Base-by-base conservation (phyloP, 2,113 vertebrate species). In the Manacus vitellinus region DNA sequence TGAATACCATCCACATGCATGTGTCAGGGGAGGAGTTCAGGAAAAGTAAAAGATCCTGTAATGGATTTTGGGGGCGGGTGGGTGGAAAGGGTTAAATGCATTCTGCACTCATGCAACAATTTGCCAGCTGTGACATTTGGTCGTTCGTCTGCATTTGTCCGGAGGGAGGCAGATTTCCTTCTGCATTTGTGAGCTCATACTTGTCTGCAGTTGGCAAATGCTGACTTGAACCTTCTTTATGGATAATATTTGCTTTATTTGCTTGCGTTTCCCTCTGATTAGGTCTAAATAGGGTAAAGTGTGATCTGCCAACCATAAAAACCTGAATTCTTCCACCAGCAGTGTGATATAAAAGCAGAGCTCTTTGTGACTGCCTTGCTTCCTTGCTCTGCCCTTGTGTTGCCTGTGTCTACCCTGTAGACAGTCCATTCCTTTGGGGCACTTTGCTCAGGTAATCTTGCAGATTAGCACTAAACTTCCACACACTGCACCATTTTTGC, bases 341-440 rank as follows among this genome's bases (percentile, higher is more conserved):
- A 1, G 59, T 62, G 41, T 76, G 31, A 55, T 31, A 35, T 19
- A 65, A 70, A 79, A 39, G 46, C 77, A 76, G 33, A 74, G n/a
- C 9, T 80, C 62, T 49, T 21, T 3, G 1, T 52, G 35, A 24
- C 25, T 65, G 71, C 67, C 43, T 75, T 46, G 56, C 33, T 51
- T 25, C 49, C 54, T 65, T 3, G 2, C 62, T 58, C 9, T 49
- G 39, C 56, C 10, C 2, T 11, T 2, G 4, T 1, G 1, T 17
- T 62, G 52, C 21, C 27, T 6, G 7, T 22, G 13, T 41, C 61
- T 76, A 37, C 31, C 70, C 43, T 58, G 55, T 24, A 47, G 39
- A 52, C 0, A 1, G 33, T 37, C 9, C 37, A n/a, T 52, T 82
- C 41, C 66, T 74, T 79, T 2, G 3, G 21, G 49, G 13, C 1